A percentile compares a stretch with the other conserved stretches of the same genome.
phyloP scores from a whole-genome alignment of 2,888 invertebrate genomes.

The Chloroclystis v-ata region DNA sequence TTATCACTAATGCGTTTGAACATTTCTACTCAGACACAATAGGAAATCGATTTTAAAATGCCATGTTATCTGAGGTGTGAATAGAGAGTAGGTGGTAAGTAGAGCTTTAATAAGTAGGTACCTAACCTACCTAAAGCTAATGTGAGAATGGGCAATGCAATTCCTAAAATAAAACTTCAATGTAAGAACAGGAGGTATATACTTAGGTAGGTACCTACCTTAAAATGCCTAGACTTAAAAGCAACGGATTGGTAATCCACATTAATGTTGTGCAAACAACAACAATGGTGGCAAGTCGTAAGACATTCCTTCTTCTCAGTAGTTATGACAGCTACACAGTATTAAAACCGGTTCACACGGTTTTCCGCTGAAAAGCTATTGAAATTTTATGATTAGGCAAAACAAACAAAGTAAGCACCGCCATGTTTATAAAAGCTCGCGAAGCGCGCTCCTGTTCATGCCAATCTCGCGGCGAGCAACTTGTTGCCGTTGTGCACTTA shows the following conservation, averaged over 20 bases:
- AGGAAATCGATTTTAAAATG: slow-evolving; percentile 31
- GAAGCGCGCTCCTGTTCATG: slow-evolving; percentile 76
- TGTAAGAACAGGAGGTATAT: no score
- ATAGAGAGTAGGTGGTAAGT: slow-evolving; percentile 8
- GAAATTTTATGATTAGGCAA: slow-evolving; percentile 72
- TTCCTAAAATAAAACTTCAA: no score
- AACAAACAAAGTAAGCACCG: slow-evolving; percentile 73
- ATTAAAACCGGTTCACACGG: slow-evolving; percentile 39
- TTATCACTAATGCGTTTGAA: slow-evolving; percentile 50
- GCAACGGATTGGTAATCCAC: neutral
- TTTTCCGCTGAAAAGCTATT: slow-evolving; percentile 53
- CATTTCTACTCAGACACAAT: slow-evolving; percentile 42
- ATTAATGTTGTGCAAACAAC: slow-evolving; percentile 6
- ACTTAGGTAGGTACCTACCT: no score
- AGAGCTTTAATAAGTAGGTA: neutral
- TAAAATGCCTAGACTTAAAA: neutral
- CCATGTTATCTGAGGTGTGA: slow-evolving; percentile 25
- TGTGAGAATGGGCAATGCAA: no score
- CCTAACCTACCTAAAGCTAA: no score
- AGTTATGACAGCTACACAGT: slow-evolving; percentile 9
- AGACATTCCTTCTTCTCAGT: slow-evolving; percentile 5
- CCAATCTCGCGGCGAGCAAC: slow-evolving; percentile 75
- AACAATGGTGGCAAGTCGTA: slow-evolving; percentile 1
- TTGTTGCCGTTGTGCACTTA: slow-evolving; percentile 76
- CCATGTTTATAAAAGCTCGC: slow-evolving; percentile 77